Conservation (phyloP, 2,797 vertebrate species). For the Aplochiton taeniatus region DNA sequence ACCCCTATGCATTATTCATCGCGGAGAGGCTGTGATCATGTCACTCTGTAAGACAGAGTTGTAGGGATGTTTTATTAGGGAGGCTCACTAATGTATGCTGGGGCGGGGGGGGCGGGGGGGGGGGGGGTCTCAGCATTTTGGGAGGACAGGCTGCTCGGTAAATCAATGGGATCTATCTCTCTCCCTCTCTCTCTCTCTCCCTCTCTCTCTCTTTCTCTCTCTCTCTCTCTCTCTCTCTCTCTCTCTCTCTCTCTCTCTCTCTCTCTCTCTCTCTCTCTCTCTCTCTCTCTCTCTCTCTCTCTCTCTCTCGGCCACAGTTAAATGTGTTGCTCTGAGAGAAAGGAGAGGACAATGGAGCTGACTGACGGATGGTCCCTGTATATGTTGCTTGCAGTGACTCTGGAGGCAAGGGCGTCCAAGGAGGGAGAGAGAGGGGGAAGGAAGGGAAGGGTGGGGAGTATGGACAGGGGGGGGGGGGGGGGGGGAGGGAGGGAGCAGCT, state of each 20-base stretch:
- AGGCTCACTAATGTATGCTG: constrained; percentile 48
- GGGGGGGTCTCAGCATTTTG: constrained; percentile 38
- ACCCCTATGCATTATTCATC: constrained; percentile 65
- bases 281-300: background rate
- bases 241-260: constrained; percentile 1
- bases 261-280: constrained; percentile 23
- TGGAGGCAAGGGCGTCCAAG: constrained; percentile 40
- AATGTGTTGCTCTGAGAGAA: too few species aligned
- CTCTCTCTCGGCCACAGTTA: background rate
- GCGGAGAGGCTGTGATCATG: constrained; percentile 56
- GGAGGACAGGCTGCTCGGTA: constrained; percentile 13
- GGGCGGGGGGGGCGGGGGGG: constrained; percentile 19
- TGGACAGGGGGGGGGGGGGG: background rate
- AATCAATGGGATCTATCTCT: constrained; percentile 55
- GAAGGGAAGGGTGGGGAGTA: background rate
- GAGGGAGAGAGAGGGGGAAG: constrained; percentile 12
- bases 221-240: too few species aligned
- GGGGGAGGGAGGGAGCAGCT: constrained; percentile 8
- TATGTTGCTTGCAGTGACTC: constrained; percentile 16
- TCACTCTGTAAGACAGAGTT: constrained; percentile 36
- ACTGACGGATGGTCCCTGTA: constrained; percentile 5
- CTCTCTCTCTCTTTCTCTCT: too few species aligned
- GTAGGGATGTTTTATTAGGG: constrained; percentile 55
- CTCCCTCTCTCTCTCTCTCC: background rate
- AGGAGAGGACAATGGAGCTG: too few species aligned